Evolutionary conservation across 2,797 vertebrate species (phyloP).

Genomic region (Diceros bicornis): DNA sequence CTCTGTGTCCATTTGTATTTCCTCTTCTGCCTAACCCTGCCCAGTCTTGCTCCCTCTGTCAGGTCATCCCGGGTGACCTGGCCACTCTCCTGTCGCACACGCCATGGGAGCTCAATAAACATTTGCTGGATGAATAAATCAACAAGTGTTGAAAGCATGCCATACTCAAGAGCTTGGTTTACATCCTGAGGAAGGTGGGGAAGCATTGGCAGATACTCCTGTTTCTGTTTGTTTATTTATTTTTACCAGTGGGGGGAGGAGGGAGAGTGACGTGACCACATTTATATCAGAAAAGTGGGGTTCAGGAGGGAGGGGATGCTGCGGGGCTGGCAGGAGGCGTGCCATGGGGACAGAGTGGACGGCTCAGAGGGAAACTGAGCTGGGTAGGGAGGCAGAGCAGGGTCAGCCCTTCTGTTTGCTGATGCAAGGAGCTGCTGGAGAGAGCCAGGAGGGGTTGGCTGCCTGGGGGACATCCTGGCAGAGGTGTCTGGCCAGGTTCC

Average conservation of each 20-base stretch:
- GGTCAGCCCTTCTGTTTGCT: not conserved
- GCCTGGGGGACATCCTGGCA: not conserved
- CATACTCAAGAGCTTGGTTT: accelerated
- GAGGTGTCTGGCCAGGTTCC: not conserved
- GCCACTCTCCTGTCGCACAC: not conserved
- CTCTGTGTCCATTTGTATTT: accelerated
- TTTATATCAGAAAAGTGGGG: not conserved
- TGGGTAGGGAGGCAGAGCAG: accelerated
- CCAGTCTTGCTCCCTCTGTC: accelerated
- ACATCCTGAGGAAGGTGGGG: not conserved
- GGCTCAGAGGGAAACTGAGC: not conserved
- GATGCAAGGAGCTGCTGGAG: not conserved
- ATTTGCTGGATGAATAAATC: not conserved
- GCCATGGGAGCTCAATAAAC: not conserved
- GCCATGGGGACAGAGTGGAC: accelerated
- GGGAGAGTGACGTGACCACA: accelerated
- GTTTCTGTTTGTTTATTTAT: not conserved
- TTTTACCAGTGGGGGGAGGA: not conserved
- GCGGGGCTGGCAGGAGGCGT: not conserved
- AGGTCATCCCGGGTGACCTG: not conserved
- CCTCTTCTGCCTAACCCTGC: not conserved
- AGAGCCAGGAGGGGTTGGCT: not conserved
- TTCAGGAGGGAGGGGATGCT: not conserved
- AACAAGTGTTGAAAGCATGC: not conserved
- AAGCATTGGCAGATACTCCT: not conserved